These are phyloP conservation scores for Harmothoe impar DNA, from an alignment of 2,888 invertebrate genomes.

Conservation along the genomic window DNA sequence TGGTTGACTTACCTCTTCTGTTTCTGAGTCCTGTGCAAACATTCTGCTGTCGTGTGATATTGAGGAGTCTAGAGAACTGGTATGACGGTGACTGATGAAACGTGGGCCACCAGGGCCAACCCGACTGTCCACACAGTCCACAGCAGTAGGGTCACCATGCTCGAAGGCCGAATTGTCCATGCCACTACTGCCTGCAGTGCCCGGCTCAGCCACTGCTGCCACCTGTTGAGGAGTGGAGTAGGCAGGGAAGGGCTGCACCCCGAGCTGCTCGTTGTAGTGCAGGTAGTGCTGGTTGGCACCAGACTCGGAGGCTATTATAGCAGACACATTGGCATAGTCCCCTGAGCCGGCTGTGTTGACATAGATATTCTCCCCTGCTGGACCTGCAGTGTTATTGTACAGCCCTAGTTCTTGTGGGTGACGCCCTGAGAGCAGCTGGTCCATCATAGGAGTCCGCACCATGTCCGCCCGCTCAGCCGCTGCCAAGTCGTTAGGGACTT, in stretches of 20 bases:
- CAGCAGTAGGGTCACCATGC: neutral
- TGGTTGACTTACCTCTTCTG: conserved; percentile 49
- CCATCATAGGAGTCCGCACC: conserved; percentile 47
- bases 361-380: conserved; percentile 23
- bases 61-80: conserved; percentile 47
- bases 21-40: conserved; percentile 46
- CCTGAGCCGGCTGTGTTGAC: conserved; percentile 55
- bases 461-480: neutral
- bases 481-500: neutral
- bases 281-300: conserved; percentile 46
- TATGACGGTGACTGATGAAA: conserved; percentile 31
- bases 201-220: neutral
- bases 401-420: neutral
- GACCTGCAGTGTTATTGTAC: neutral
- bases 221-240: conserved; percentile 10
- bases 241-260: neutral
- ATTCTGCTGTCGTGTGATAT: conserved; percentile 54
- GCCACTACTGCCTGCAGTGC: neutral
- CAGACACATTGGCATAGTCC: conserved; percentile 56
- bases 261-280: conserved; percentile 43
- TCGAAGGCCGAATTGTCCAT: neutral
- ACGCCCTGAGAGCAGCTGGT: conserved; percentile 3
- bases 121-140: neutral
- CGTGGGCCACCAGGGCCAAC: neutral
- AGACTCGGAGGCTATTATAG: conserved; percentile 31